A percentile compares a stretch with the other conserved stretches of the same genome.
phyloP scores from a whole-genome alignment of 64 coral and sea anemone genomes.

The Montipora efflorescens region DNA sequence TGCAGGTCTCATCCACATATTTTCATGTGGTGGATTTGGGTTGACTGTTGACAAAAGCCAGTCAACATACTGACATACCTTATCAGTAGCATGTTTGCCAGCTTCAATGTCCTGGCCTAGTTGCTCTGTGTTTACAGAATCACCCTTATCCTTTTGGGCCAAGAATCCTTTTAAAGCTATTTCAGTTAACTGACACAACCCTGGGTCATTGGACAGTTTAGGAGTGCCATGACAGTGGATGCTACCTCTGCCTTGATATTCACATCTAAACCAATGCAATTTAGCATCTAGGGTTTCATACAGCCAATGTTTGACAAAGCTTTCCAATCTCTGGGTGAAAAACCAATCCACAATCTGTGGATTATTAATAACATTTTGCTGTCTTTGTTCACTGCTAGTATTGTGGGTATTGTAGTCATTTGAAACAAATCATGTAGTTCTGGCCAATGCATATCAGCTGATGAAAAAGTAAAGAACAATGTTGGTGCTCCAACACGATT shows the following conservation, averaged over 20 bases:
- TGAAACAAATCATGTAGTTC: constrained; percentile 53
- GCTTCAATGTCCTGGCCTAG: neutral
- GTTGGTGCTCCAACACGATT: constrained; percentile 66
- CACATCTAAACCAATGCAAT: constrained; percentile 27
- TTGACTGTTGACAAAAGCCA: too few relatives aligned
- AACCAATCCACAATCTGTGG: too few relatives aligned
- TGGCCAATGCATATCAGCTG: too few relatives aligned
- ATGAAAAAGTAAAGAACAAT: constrained; percentile 75
- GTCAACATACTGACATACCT: constrained; percentile 8
- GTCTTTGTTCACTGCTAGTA: constrained; percentile 60
- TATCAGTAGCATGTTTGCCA: constrained; percentile 6
- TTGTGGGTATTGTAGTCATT: constrained; percentile 19
- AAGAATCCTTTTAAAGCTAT: constrained; percentile 48
- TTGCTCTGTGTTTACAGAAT: neutral
- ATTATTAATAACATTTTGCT: neutral
- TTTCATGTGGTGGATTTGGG: too few relatives aligned
- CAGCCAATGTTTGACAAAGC: too few relatives aligned
- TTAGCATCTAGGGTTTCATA: constrained; percentile 27
- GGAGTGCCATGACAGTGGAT: neutral
- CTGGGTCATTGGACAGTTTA: constrained; percentile 48
- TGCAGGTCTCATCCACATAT: constrained; percentile 14
- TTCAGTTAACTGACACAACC: constrained; percentile 40
- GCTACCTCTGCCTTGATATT: constrained; percentile 36
- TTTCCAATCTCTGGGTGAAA: too few relatives aligned
- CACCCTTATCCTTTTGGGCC: constrained; percentile 21